Conservation (phyloP, 2,888 invertebrate species). For the Serripes groenlandicus region DNA sequence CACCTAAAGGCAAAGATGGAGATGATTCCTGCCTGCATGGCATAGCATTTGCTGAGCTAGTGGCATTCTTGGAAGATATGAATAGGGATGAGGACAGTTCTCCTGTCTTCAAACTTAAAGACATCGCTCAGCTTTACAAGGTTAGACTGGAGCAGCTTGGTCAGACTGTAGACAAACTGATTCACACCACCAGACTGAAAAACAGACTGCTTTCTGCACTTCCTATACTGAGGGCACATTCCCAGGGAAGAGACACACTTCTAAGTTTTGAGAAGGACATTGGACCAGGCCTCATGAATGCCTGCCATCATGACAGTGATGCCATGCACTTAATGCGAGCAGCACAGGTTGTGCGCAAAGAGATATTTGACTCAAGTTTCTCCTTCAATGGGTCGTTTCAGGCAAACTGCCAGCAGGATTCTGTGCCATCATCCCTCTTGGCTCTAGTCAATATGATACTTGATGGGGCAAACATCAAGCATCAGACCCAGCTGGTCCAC, state of each 20-base stretch:
- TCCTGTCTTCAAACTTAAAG: constrained; percentile 9
- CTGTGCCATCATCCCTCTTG: neutral
- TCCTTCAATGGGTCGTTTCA: neutral
- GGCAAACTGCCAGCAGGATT: too few relatives aligned
- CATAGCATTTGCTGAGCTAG: constrained; percentile 20
- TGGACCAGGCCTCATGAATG: neutral
- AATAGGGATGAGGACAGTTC: neutral
- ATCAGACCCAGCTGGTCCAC: neutral
- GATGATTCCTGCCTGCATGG: neutral
- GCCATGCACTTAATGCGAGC: neutral
- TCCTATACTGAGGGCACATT: neutral
- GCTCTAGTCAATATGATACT: neutral
- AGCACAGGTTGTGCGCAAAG: constrained; percentile 3
- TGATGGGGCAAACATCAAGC: neutral
- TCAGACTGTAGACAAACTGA: neutral
- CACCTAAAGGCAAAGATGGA: neutral
- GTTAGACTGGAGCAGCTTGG: neutral
- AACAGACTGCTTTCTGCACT: neutral
- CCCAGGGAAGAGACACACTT: neutral
- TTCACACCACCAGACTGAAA: constrained; percentile 12
- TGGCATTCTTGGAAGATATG: constrained; percentile 5
- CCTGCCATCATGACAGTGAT: constrained; percentile 6
- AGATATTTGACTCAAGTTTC: neutral
- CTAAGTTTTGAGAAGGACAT: constrained; percentile 1
- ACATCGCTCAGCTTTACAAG: neutral